Conservation (phyloP, 2,797 vertebrate genomes). For the Cossypha caffra region DNA sequence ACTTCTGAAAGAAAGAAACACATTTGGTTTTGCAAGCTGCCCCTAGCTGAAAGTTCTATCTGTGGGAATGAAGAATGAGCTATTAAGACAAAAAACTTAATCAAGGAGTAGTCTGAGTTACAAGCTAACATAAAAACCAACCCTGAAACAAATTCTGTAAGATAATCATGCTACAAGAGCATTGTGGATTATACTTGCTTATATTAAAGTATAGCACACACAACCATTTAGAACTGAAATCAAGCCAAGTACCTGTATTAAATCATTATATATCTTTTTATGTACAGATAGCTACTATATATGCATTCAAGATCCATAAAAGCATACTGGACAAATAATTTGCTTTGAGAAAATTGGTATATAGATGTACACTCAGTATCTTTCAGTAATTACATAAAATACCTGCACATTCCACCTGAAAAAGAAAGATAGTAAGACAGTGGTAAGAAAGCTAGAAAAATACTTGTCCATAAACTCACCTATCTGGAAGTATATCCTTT, state of each 20-base stretch:
- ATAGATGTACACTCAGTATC: not conserved
- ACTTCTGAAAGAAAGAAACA: not conserved
- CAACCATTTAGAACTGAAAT: not conserved
- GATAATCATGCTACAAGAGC: not conserved
- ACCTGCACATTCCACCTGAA: not conserved
- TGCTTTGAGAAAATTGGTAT: not conserved
- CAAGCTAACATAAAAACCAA: not conserved
- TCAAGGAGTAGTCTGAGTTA: not conserved
- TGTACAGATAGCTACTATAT: not conserved
- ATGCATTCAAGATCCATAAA: not conserved
- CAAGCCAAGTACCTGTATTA: not conserved
- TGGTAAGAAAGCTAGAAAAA: not conserved
- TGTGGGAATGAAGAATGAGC: not conserved
- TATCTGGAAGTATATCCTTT: slow-evolving; percentile 27
- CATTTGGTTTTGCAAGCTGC: not conserved
- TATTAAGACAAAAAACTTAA: not conserved
- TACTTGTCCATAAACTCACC: slow-evolving; percentile 37
- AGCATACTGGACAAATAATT: not conserved
- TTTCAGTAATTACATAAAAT: not conserved
- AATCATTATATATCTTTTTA: not conserved
- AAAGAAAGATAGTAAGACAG: not conserved
- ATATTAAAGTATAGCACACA: not conserved
- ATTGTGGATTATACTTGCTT: not conserved
- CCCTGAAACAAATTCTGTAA: not conserved
- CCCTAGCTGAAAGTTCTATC: not conserved